phyloP scores from a whole-genome alignment of 2,797 vertebrate genomes.

The Pangasius larnaudii region DNA sequence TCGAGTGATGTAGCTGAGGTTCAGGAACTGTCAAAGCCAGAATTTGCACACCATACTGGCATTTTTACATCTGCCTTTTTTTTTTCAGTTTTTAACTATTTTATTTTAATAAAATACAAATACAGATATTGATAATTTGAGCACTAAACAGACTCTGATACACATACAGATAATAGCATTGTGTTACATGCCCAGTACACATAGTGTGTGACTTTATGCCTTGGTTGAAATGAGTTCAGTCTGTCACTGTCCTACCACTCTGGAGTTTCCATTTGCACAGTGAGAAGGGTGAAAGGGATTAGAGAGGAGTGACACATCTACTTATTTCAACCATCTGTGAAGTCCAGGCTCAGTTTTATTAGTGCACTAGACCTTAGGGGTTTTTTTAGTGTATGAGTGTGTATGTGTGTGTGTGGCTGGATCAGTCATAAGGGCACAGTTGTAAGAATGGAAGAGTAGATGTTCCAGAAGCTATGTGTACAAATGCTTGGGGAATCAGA shows the following conservation, averaged over 20 bases:
- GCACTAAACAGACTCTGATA: not conserved
- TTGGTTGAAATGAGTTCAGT: slow-evolving; percentile 17
- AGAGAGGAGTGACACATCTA: slow-evolving; percentile 60
- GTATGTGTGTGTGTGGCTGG: slow-evolving; percentile 2
- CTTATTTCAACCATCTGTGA: slow-evolving; percentile 64
- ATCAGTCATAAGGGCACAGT: not conserved
- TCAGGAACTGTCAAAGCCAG: not conserved
- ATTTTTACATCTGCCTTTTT: not conserved
- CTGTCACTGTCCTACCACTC: slow-evolving; percentile 7
- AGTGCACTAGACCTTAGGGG: slow-evolving; percentile 51
- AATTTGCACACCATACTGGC: not conserved
- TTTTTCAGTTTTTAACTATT: not conserved
- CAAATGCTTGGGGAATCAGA: not conserved
- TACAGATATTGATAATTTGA: too few relatives aligned
- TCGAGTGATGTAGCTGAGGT: not conserved
- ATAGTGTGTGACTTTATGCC: not conserved
- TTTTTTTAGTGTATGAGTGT: slow-evolving; percentile 7
- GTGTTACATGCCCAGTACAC: not conserved
- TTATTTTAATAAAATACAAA: not conserved
- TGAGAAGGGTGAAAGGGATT: slow-evolving; percentile 5
- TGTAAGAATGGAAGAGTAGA: slow-evolving; percentile 4
- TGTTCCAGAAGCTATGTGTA: slow-evolving; percentile 26
- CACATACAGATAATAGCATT: not conserved
- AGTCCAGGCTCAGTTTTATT: slow-evolving; percentile 62
- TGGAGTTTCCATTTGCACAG: slow-evolving; percentile 32